A percentile compares a stretch with the other conserved stretches of the same genome.
Evolutionary conservation across 2,113 vertebrate genomes (phyloP).

Genomic region (Galeopterus variegatus): DNA sequence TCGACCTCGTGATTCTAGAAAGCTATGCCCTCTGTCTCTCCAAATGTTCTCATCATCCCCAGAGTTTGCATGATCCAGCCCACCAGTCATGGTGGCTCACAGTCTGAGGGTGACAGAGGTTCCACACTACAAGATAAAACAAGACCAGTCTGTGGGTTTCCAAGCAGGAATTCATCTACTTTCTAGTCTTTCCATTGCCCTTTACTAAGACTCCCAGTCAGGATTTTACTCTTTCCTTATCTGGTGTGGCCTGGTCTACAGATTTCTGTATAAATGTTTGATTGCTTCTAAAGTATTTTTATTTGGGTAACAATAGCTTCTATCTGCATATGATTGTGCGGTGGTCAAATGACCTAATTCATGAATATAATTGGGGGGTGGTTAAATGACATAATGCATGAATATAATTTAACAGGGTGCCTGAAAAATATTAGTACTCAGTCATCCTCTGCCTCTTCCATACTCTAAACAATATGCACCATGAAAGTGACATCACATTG

Average conservation of each 20-base stretch:
- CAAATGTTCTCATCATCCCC: not conserved
- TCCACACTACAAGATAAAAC: not conserved
- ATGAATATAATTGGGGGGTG: not conserved
- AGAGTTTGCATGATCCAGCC: not conserved
- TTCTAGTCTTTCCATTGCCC: not conserved
- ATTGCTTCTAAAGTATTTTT: not conserved
- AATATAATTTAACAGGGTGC: not conserved
- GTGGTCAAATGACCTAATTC: not conserved
- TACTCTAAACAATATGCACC: not conserved
- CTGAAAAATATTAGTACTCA: not conserved
- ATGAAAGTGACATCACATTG: not conserved
- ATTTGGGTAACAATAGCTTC: not conserved
- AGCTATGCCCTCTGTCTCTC: not conserved
- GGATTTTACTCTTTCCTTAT: not conserved
- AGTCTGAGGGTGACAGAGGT: not conserved
- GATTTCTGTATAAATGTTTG: not conserved
- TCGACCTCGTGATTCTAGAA: not conserved
- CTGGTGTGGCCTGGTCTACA: not conserved
- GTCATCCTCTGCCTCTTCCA: not conserved
- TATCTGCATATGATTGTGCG: not conserved
- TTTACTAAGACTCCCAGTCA: not conserved
- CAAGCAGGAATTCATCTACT: not conserved
- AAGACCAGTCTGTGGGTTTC: not conserved
- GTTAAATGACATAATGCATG: not conserved
- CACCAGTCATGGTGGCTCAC: no score